Evolutionary conservation across 2,797 vertebrate genomes (phyloP).

Genomic region (Pangasius sanitwongsei): DNA sequence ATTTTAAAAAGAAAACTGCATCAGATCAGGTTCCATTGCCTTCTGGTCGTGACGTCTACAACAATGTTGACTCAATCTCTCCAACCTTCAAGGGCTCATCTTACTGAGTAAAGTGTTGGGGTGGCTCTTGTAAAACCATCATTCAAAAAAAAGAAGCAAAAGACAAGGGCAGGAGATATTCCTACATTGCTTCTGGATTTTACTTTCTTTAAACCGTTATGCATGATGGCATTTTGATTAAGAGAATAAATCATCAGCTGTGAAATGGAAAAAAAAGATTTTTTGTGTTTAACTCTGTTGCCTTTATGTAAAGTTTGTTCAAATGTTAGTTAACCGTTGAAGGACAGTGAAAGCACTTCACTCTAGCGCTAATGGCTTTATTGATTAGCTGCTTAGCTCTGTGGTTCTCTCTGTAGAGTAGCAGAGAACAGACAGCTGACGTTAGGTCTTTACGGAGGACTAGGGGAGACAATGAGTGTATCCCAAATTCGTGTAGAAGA

Average conservation of each 20-base stretch:
- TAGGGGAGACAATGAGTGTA: background rate
- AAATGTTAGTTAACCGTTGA: slow-evolving; percentile 4
- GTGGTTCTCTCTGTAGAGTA: slow-evolving; percentile 2
- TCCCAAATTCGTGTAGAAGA: background rate
- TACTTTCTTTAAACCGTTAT: background rate
- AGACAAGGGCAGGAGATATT: background rate
- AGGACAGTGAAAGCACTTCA: slow-evolving; percentile 4
- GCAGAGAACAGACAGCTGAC: slow-evolving; percentile 23
- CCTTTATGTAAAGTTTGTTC: slow-evolving; percentile 1
- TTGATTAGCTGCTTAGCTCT: slow-evolving; percentile 38
- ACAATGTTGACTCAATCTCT: background rate
- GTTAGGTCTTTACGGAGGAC: background rate
- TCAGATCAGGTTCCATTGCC: too few species aligned
- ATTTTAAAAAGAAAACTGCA: background rate
- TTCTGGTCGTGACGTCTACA: background rate
- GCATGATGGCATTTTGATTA: background rate
- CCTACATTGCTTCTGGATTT: background rate
- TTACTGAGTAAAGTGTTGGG: too few species aligned
- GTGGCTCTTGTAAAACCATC: background rate
- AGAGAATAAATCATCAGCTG: background rate
- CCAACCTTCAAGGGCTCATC: background rate
- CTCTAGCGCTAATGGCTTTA: slow-evolving; percentile 27
- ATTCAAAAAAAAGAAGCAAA: background rate
- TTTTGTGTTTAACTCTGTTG: background rate
- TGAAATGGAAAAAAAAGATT: background rate